Evolutionary conservation across 2,113 vertebrate genomes (phyloP).

Genomic region (Pteruthius melanotis): DNA sequence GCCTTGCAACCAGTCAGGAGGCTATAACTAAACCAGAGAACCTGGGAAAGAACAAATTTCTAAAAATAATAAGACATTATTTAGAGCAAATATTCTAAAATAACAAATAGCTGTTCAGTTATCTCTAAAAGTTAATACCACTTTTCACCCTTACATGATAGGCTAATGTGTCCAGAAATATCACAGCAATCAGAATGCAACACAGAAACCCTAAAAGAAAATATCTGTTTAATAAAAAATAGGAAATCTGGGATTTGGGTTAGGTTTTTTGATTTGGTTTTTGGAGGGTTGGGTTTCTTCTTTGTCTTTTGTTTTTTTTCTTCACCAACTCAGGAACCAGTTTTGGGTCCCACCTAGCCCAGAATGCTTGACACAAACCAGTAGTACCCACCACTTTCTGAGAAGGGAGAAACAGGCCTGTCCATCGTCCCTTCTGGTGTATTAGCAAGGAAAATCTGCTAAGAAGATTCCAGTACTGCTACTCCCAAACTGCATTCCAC

Average conservation of each 20-base stretch:
- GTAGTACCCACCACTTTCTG: not conserved
- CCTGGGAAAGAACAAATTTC: not conserved
- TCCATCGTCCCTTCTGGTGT: no score
- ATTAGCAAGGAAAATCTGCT: not conserved
- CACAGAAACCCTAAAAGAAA: not conserved
- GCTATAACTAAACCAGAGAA: not conserved
- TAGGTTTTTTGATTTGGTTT: not conserved
- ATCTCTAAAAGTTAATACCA: not conserved
- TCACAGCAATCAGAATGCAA: not conserved
- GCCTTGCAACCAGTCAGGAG: not conserved
- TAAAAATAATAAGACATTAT: not conserved
- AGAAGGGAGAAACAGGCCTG: not conserved
- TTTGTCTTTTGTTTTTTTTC: accelerated
- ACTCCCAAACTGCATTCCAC: not conserved
- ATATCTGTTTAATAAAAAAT: accelerated
- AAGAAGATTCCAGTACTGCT: not conserved
- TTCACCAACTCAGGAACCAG: not conserved
- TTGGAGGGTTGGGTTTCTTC: not conserved
- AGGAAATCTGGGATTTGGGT: not conserved
- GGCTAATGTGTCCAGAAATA: not conserved
- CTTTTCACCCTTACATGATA: not conserved
- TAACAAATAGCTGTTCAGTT: not conserved
- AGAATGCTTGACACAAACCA: not conserved
- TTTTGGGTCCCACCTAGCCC: not conserved
- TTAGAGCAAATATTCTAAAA: not conserved